Evolutionary conservation across 2,113 vertebrate genomes (phyloP), one percentile per base, ranked within the genome.

Genomic region (Suncus etruscus): DNA sequence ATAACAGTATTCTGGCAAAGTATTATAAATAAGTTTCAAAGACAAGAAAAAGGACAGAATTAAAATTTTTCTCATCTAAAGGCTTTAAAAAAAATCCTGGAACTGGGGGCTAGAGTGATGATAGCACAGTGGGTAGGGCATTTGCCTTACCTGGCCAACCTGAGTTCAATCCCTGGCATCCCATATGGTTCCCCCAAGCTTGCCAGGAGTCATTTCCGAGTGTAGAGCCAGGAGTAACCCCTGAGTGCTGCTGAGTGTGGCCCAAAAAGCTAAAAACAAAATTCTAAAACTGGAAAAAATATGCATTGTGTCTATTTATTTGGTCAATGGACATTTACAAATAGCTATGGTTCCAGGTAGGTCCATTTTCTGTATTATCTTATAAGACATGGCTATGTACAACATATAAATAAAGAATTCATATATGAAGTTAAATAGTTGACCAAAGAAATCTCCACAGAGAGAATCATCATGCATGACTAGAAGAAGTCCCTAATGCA

Each of bases 311-410:
- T 77, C 51, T 32, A 45, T 25, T 25, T 78, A 88, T 51, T 78
- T 75, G 51, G 54, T n/a, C 20, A 50, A 61, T 81, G 18, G n/a
- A 25, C 24, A 76, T 66, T 65, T 22, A 29, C 39, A 72, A 29
- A 70, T 45, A 18, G 48, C 32, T 69, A 81, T 39, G 27, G 29
- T 76, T 82, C 22, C 39, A 22, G 18, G 9, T 70, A 65, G 63
- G 51, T 82, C 51, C 31, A 51, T 45, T 90, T 86, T 77, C 63
- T 85, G 65, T 74, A 70, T 48, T 76, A 82, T 24, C 75, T 84
- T 83, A 73, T 54, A 79, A 78, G 51, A 16, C 74, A 68, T 9
- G 8, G 66, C 51, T 29, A 79, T 5, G 8, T 45, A 47, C 16
- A 66, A 66, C 22, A 66, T 84, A 74, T 68, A 85, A 93, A 85